Conservation (phyloP, 2,888 invertebrate genomes). For the Synergus laeviventris region DNA sequence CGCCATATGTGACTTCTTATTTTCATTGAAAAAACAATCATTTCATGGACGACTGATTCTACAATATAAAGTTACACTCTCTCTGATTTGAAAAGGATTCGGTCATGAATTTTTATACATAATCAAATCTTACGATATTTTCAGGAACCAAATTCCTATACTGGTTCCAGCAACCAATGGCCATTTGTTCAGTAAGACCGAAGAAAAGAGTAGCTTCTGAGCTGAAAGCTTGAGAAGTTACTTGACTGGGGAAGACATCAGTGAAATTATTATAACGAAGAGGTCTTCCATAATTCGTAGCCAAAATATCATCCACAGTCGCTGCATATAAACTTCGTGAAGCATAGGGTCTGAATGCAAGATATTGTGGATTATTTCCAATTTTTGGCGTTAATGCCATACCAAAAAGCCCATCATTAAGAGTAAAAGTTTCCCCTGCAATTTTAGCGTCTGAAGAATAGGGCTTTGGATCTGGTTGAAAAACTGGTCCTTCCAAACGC, state of each 20-base stretch:
- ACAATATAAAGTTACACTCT: too few species aligned
- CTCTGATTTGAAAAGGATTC: too few species aligned
- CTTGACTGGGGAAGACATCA: conserved; percentile 54
- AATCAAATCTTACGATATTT: conserved; percentile 51
- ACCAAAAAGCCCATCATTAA: conserved; percentile 84
- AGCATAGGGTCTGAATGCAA: conserved; percentile 61
- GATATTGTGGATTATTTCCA: conserved; percentile 41
- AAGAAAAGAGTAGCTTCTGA: conserved; percentile 70
- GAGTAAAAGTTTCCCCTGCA: conserved; percentile 79
- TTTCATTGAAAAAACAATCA: too few species aligned
- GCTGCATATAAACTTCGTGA: conserved; percentile 55
- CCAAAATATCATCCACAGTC: conserved; percentile 43
- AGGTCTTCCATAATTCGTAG: conserved; percentile 41
- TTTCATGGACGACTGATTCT: too few species aligned
- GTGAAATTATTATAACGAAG: conserved; percentile 51
- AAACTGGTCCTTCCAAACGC: conserved; percentile 56
- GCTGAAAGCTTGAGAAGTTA: conserved; percentile 48
- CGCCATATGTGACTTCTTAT: too few species aligned
- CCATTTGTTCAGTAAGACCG: conserved; percentile 66
- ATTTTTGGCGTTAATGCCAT: conserved; percentile 79
- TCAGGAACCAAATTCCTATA: conserved; percentile 48
- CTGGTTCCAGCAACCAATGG: conserved; percentile 73
- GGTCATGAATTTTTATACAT: neutral
- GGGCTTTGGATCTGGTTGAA: conserved; percentile 49
- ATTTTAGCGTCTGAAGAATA: conserved; percentile 57